Conservation (phyloP, 2,113 vertebrate species). For the Spilogale gracilis region DNA sequence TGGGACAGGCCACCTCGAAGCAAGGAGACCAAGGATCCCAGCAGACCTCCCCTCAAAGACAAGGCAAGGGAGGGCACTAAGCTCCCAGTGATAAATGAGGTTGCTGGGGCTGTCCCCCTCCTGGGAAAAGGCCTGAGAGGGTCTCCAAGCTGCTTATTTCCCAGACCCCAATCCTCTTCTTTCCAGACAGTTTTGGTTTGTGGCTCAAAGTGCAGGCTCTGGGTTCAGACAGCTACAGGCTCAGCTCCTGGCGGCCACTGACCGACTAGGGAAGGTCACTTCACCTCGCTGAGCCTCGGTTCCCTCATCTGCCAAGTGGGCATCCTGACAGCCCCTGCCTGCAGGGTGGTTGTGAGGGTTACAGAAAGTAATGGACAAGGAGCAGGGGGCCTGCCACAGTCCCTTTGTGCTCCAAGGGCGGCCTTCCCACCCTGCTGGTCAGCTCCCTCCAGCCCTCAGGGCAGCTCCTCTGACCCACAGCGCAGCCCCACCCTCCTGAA, state of each 20-base stretch:
- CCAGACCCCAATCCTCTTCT: not conserved
- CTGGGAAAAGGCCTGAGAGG: not conserved
- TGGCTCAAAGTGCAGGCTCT: not conserved
- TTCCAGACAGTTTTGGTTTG: not conserved
- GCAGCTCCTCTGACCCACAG: not conserved
- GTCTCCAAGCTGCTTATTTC: not conserved
- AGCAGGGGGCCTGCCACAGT: no score
- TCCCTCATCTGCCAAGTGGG: not conserved
- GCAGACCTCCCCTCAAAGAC: not conserved
- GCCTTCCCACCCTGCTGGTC: not conserved
- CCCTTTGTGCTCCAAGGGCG: rapidly evolving
- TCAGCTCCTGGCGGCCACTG: not conserved
- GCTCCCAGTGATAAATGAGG: not conserved
- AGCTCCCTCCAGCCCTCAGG: not conserved
- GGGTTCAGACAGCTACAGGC: not conserved
- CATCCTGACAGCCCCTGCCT: not conserved
- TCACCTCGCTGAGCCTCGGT: not conserved
- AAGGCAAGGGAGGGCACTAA: not conserved
- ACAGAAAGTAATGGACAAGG: rapidly evolving
- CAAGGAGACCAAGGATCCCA: not conserved
- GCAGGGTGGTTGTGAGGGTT: not conserved
- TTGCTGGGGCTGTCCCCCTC: not conserved
- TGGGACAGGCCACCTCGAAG: no score
- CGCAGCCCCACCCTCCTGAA: rapidly evolving
- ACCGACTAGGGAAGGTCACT: not conserved